phyloP scores from a whole-genome alignment of 2,888 invertebrate species.

The Polyommatus icarus region DNA sequence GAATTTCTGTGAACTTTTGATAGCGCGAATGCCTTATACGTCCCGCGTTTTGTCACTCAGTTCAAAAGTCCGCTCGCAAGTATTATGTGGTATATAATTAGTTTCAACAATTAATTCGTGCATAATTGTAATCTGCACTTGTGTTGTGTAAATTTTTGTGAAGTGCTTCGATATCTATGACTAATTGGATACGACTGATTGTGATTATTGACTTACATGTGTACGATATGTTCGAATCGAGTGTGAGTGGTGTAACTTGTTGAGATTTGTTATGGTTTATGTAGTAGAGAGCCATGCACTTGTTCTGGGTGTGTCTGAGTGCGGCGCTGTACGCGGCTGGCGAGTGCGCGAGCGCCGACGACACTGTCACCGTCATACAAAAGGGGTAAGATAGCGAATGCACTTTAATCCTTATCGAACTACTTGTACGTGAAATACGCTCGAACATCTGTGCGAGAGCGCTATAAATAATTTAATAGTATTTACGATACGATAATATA shows the following conservation, averaged over 20 bases:
- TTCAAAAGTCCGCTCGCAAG: slow-evolving; percentile 6
- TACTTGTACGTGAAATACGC: background rate
- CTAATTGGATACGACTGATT: background rate
- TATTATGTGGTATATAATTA: slow-evolving; percentile 24
- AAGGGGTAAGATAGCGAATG: slow-evolving; percentile 48
- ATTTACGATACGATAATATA: background rate
- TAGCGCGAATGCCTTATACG: slow-evolving; percentile 8
- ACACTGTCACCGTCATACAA: slow-evolving; percentile 51
- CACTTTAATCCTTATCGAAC: background rate
- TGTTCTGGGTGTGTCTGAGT: slow-evolving; percentile 31
- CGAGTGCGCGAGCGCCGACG: slow-evolving; percentile 37
- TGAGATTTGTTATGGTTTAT: slow-evolving; percentile 9
- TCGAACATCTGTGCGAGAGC: background rate
- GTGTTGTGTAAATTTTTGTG: background rate
- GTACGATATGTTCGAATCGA: background rate
- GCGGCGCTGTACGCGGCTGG: slow-evolving; percentile 36
- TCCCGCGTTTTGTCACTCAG: slow-evolving; percentile 19
- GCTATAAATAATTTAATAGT: background rate
- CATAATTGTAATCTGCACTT: background rate
- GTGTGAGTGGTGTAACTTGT: slow-evolving; percentile 1
- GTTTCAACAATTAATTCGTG: background rate
- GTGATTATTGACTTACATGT: background rate
- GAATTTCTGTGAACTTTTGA: slow-evolving; percentile 12
- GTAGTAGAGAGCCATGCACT: background rate
- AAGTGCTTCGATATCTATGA: background rate